Base-by-base conservation (phyloP, 1,140 invertebrate genomes). In the Lycorma delicatula region DNA sequence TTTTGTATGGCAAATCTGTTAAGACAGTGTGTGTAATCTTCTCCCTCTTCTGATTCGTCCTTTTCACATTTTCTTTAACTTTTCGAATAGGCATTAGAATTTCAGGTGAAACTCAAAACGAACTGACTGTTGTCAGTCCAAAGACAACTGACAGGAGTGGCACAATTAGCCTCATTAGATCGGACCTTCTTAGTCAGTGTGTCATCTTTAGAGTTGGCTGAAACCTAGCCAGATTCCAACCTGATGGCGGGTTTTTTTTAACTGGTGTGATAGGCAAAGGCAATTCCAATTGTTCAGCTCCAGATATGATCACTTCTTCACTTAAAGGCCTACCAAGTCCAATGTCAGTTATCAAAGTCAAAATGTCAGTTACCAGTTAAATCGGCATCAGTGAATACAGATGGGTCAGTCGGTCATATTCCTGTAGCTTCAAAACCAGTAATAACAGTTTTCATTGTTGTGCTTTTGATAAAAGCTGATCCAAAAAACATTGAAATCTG, bases 351-450 rank as follows among this genome's bases (percentile, higher is more conserved):
- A 46, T 56, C 6, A 13, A 22, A 11, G 47, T 3, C 2, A 48
- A n/a, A n/a, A 18, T 5, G 18, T n/a, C n/a, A n/a, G n/a, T n/a
- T n/a, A n/a, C n/a, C n/a, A n/a, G n/a, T n/a, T n/a, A 23, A 58
- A 12, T 50, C 31, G 31, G 31, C 38, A 44, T 68, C 63, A n/a
- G 29, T 59, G 59, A 70, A 68, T 22, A 64, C 51, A 47, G 62
- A 38, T 38, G 13, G 56, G 41, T 71, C 41, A 18, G 64, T 23
- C 41, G 67, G 68, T 50, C 52, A 69, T 41, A 71, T 68, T 31
- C 69, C 67, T 29, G 66, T 67, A 46, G 46, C 54, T 49, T 50
- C 53, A 59, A 72, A 71, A 9, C 62, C 64, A 56, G 67, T 68
- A 1, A 71, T 52, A 12, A 66, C 61, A 59, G 60, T 70, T 47